These are phyloP conservation scores for Microcaecilia unicolor DNA, from an alignment of 2,797 vertebrate species.

Conservation along the genomic window DNA sequence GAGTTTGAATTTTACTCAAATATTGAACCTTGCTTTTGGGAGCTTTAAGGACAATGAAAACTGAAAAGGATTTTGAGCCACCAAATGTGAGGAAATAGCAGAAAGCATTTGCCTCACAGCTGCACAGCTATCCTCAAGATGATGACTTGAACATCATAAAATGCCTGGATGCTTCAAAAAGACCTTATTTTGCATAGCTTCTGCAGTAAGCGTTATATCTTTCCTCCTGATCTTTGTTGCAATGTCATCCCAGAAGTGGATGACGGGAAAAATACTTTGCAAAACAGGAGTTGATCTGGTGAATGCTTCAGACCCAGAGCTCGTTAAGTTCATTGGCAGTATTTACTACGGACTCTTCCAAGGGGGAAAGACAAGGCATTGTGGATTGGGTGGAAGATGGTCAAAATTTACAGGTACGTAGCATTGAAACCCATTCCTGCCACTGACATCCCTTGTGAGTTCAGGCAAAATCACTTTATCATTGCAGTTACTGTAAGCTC, in stretches of 20 bases:
- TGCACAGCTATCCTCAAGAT: slow-evolving; percentile 37
- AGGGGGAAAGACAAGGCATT: slow-evolving; percentile 80
- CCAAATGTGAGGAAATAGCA: neutral
- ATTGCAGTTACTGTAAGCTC: too few species aligned
- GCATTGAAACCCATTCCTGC: too few species aligned
- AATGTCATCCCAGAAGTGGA: slow-evolving; percentile 78
- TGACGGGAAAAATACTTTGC: slow-evolving; percentile 80
- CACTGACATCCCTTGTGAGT: too few species aligned
- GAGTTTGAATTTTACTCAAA: neutral
- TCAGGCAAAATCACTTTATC: too few species aligned
- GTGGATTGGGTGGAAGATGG: slow-evolving; percentile 74
- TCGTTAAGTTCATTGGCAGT: slow-evolving; percentile 82
- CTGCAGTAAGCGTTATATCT: slow-evolving; percentile 70
- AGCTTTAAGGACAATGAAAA: neutral
- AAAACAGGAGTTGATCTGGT: slow-evolving; percentile 89
- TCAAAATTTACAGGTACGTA: slow-evolving; percentile 86
- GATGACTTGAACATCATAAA: slow-evolving; percentile 36
- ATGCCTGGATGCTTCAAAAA: slow-evolving; percentile 86
- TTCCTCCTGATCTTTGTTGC: slow-evolving; percentile 69
- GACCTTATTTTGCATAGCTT: slow-evolving; percentile 70
- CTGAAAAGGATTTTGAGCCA: neutral
- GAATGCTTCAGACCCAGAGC: slow-evolving; percentile 80
- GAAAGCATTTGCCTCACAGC: neutral
- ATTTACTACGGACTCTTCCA: slow-evolving; percentile 86
- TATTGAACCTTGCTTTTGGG: neutral